Percentiles rank a stretch among this genome's conserved stretches.
phyloP scores from a whole-genome alignment of 2,797 vertebrate genomes.

The Nannoperca australis region DNA sequence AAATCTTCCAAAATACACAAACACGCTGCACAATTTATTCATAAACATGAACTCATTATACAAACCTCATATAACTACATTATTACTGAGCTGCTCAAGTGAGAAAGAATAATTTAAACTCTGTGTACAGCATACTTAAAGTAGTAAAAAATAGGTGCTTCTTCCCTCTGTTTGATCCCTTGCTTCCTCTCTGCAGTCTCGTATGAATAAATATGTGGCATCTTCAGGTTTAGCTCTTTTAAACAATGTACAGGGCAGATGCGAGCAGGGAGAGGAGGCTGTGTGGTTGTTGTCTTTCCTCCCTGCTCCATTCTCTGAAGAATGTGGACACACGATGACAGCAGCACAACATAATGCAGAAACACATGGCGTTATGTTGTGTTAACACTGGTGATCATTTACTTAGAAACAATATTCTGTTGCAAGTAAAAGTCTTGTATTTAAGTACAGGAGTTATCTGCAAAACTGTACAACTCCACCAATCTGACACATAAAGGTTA shows the following conservation, averaged over 20 bases:
- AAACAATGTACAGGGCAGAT: conserved; percentile 36
- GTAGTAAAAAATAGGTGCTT: conserved; percentile 16
- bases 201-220: conserved; percentile 62
- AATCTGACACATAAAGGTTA: neutral
- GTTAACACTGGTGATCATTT: neutral
- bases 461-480: neutral
- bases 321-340: conserved; percentile 59
- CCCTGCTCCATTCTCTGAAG: conserved; percentile 39
- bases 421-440: neutral
- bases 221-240: conserved; percentile 48
- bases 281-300: neutral
- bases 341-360: conserved; percentile 47
- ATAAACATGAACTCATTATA: conserved; percentile 64
- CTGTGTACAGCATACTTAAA: neutral
- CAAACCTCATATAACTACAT: conserved; percentile 39
- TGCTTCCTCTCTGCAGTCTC: conserved; percentile 37
- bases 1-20: conserved; percentile 31
- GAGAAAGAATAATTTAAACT: conserved; percentile 55
- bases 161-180: conserved; percentile 42
- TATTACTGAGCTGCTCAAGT: conserved; percentile 46
- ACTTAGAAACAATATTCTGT: neutral
- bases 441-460: too few species aligned
- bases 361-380: neutral
- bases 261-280: conserved; percentile 23
- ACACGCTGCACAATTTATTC: conserved; percentile 46